Evolutionary conservation across 1,140 invertebrate species (phyloP), one percentile per base, ranked within the genome.

Genomic region (Pachyrhynchus sulphureomaculatus): DNA sequence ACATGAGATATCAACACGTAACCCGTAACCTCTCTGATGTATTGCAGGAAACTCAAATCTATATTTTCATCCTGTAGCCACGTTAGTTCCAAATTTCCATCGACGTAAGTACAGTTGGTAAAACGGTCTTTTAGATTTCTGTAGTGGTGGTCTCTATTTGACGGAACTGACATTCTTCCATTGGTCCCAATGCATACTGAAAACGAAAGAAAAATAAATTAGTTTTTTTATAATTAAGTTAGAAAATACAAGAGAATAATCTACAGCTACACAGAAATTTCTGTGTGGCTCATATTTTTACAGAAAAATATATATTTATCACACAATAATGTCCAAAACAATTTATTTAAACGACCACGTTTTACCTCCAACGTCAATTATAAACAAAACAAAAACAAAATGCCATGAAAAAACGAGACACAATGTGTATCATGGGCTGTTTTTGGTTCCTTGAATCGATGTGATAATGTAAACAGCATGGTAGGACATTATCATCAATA

Each of bases 21-120:
- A 15, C 96, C 96, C 2, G 95, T 98, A 24, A 99, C 94, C 79
- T 91, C 95, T 33, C 93, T 84, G 65, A 99, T 98, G 70, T 93
- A 86, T 72, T 95, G 86, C n/a, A 98, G 80, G 75, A 98, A 98
- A 64, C 87, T 92, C 26, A 99, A 84, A 75, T 98, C 93, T 72
- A 91, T 78, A 29, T 86, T 84, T 61, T 89, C 82, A 78, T 93
- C 90, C 74, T 93, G 84, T 5, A 95, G 84, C 93, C 93, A 96
- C 32, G 93, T 96, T 56, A 99, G 82, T 79, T 98, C 96, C 72
- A 98, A 81, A 77, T 98, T 98, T 13, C 96, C 96, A 75, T 98
- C 93, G 26, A 99, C 94, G 78, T 97, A 96, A 12, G 95, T 98
- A 81, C 96, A 98, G 80, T 98, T 98, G 39, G 89, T 94, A 82